phyloP scores from a whole-genome alignment of 2,113 vertebrate species.

The Rhinichthys klamathensis region DNA sequence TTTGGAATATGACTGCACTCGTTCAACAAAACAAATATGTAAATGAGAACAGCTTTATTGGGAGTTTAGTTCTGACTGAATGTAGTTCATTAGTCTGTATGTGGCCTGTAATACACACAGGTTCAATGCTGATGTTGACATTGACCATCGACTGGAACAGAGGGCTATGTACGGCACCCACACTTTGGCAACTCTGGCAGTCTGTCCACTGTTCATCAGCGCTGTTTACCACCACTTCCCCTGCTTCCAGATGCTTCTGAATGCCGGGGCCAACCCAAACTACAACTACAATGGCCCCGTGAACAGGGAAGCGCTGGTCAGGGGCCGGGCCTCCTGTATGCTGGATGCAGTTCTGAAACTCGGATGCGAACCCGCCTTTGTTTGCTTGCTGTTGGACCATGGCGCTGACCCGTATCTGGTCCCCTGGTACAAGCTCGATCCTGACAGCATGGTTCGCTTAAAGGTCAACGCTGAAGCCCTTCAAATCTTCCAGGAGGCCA shows the following conservation, averaged over 20 bases:
- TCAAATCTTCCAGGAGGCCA: slow-evolving; percentile 82
- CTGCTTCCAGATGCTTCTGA: slow-evolving; percentile 88
- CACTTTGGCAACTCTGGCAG: slow-evolving; percentile 88
- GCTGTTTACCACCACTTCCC: slow-evolving; percentile 92
- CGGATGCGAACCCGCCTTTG: slow-evolving; percentile 84
- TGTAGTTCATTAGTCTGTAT: not conserved
- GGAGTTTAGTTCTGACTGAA: no score
- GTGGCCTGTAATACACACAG: slow-evolving; percentile 65
- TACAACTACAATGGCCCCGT: slow-evolving; percentile 90
- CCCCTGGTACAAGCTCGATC: slow-evolving; percentile 77
- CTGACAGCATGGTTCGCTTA: slow-evolving; percentile 75
- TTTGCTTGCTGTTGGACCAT: slow-evolving; percentile 87
- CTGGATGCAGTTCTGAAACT: slow-evolving; percentile 90
- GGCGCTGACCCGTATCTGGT: slow-evolving; percentile 86
- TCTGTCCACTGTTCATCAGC: slow-evolving; percentile 92
- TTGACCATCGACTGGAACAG: slow-evolving; percentile 83
- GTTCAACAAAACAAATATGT: no score
- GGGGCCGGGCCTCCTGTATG: slow-evolving; percentile 86
- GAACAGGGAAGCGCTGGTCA: slow-evolving; percentile 79
- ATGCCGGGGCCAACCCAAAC: slow-evolving; percentile 89
- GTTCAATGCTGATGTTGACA: slow-evolving; percentile 89
- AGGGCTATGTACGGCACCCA: slow-evolving; percentile 76
- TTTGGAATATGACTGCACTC: no score
- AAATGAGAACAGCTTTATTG: no score
- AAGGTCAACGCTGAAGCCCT: slow-evolving; percentile 86